Percentiles rank a stretch among this genome's conserved stretches.
Evolutionary conservation across 2,888 invertebrate species (phyloP).

Genomic region (Apamea anceps): DNA sequence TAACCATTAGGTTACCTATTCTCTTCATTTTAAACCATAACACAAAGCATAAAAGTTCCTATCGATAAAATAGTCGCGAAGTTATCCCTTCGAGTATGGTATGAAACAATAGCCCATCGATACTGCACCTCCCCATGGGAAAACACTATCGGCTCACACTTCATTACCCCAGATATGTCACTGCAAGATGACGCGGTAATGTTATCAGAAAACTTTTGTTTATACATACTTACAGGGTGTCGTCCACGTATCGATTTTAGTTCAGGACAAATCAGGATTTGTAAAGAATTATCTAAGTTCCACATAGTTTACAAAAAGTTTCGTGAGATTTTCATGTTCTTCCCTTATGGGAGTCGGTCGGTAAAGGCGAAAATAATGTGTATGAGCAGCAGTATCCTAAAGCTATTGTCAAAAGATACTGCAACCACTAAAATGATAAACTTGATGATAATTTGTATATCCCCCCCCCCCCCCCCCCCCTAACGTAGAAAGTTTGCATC

Average conservation of each 20-base stretch:
- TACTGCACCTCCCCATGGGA: slow-evolving; percentile 52
- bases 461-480: too few relatives aligned
- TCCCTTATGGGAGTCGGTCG: too few relatives aligned
- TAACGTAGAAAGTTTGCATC: too few relatives aligned
- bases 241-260: neutral
- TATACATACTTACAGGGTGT: neutral
- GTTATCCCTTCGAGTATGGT: slow-evolving; percentile 31
- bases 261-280: too few relatives aligned
- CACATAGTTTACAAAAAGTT: too few relatives aligned
- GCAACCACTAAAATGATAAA: too few relatives aligned
- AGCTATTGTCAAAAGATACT: too few relatives aligned
- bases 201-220: neutral
- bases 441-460: too few relatives aligned
- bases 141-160: slow-evolving; percentile 62
- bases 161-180: slow-evolving; percentile 78
- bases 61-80: slow-evolving; percentile 24
- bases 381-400: too few relatives aligned
- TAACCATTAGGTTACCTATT: neutral
- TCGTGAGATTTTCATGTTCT: too few relatives aligned
- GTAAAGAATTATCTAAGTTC: too few relatives aligned
- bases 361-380: too few relatives aligned
- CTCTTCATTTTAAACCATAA: neutral
- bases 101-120: slow-evolving; percentile 53
- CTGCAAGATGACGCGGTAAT: slow-evolving; percentile 37
- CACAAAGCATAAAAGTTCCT: slow-evolving; percentile 1